Evolutionary conservation across 2,113 vertebrate genomes (phyloP).

Genomic region (Austrofundulus limnaeus): DNA sequence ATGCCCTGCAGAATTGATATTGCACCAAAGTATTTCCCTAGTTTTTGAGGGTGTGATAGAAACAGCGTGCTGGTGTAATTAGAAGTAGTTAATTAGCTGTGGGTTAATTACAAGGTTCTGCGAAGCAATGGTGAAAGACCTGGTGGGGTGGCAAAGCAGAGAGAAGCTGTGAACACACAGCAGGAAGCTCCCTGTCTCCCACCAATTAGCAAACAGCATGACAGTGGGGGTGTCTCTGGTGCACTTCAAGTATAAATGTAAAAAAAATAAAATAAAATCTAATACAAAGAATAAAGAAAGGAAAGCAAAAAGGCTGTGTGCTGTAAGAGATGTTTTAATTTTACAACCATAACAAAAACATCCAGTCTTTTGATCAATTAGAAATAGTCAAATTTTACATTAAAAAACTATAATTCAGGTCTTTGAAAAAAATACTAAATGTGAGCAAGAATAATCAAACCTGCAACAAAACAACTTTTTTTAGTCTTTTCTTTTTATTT

Average conservation of each 20-base stretch:
- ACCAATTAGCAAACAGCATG: slow-evolving; percentile 80
- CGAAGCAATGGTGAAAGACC: slow-evolving; percentile 72
- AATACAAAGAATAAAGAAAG: slow-evolving; percentile 44
- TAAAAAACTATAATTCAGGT: slow-evolving; percentile 9
- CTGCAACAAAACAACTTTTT: slow-evolving; percentile 44
- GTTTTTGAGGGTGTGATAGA: slow-evolving; percentile 88
- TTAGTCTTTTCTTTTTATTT: slow-evolving; percentile 34
- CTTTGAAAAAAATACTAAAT: slow-evolving; percentile 33
- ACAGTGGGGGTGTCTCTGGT: slow-evolving; percentile 46
- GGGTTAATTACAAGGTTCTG: slow-evolving; percentile 96
- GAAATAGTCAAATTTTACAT: slow-evolving; percentile 18
- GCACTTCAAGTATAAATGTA: slow-evolving; percentile 65
- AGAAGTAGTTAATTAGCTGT: slow-evolving; percentile 99
- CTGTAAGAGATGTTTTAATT: slow-evolving; percentile 27
- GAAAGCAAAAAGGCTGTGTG: slow-evolving; percentile 46
- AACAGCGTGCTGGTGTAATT: slow-evolving; percentile 93
- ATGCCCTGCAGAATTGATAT: slow-evolving; percentile 47
- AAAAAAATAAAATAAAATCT: slow-evolving; percentile 46
- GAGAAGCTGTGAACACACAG: slow-evolving; percentile 76
- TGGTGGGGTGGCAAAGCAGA: slow-evolving; percentile 75
- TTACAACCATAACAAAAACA: slow-evolving; percentile 19
- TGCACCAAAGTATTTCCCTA: slow-evolving; percentile 70
- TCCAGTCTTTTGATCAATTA: slow-evolving; percentile 38
- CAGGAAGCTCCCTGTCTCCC: slow-evolving; percentile 81
- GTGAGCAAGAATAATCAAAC: slow-evolving; percentile 35